Conservation (phyloP, 2,888 invertebrate genomes). For the Cephus sareptanus region DNA sequence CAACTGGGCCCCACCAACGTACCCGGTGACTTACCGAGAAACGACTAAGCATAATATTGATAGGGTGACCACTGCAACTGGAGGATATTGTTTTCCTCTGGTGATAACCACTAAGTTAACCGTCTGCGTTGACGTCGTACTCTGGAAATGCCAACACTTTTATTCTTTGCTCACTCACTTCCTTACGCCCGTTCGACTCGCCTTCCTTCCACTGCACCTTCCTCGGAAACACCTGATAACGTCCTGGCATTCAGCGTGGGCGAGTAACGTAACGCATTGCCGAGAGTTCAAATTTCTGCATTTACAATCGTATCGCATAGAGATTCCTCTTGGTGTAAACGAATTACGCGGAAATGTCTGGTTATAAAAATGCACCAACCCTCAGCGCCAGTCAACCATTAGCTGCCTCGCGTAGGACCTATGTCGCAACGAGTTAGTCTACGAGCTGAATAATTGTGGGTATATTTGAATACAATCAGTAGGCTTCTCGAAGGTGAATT, state of each 20-base stretch:
- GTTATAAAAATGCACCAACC: neutral
- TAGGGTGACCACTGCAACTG: constrained; percentile 28
- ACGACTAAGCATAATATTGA: constrained; percentile 56
- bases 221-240: constrained; percentile 40
- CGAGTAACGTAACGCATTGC: constrained; percentile 47
- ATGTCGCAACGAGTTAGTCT: neutral
- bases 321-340: neutral
- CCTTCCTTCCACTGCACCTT: constrained; percentile 13
- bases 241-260: constrained; percentile 43
- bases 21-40: constrained; percentile 43
- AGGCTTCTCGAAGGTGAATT: neutral
- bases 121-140: neutral
- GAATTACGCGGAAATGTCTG: neutral
- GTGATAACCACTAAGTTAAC: constrained; percentile 29
- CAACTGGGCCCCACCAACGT: neutral
- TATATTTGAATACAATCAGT: neutral
- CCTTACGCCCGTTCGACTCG: constrained; percentile 14
- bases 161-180: constrained; percentile 13
- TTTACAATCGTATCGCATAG: constrained; percentile 34
- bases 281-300: constrained; percentile 50
- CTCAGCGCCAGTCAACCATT: neutral
- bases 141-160: constrained; percentile 28
- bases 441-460: neutral
- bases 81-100: constrained; percentile 40
- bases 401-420: neutral